These are phyloP conservation scores for Bombus confusus DNA, from an alignment of 1,140 invertebrate genomes.

Conservation along the genomic window DNA sequence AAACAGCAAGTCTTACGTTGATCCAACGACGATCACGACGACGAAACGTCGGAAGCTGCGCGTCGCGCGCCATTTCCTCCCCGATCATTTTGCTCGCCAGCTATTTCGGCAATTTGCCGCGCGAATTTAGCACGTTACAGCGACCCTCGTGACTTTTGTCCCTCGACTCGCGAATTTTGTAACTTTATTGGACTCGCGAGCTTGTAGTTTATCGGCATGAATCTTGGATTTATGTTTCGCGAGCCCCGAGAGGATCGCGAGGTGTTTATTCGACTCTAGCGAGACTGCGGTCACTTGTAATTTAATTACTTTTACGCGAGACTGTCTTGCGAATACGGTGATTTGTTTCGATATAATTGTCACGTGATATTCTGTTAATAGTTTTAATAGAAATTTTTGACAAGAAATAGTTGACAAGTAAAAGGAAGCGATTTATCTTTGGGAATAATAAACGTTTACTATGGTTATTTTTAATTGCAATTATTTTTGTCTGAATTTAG, in stretches of 20 bases:
- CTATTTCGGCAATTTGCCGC: neutral
- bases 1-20: conserved; percentile 52
- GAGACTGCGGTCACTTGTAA: neutral
- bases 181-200: neutral
- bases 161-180: neutral
- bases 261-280: neutral
- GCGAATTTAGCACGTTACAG: neutral
- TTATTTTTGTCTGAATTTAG: no score
- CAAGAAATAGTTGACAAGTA: neutral
- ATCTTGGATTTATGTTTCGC: neutral
- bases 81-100: no score
- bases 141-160: neutral
- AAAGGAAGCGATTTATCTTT: neutral
- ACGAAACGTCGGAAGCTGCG: neutral
- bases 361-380: neutral
- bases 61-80: neutral
- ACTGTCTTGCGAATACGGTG: no score
- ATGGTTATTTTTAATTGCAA: no score
- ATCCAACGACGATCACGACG: neutral
- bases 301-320: neutral
- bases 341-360: neutral
- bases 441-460: neutral
- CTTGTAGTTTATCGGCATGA: neutral
- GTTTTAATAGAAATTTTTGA: neutral
- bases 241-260: neutral